These are phyloP conservation scores for Tympanuchus pallidicinctus DNA, from an alignment of 2,113 vertebrate genomes.

Conservation along the genomic window DNA sequence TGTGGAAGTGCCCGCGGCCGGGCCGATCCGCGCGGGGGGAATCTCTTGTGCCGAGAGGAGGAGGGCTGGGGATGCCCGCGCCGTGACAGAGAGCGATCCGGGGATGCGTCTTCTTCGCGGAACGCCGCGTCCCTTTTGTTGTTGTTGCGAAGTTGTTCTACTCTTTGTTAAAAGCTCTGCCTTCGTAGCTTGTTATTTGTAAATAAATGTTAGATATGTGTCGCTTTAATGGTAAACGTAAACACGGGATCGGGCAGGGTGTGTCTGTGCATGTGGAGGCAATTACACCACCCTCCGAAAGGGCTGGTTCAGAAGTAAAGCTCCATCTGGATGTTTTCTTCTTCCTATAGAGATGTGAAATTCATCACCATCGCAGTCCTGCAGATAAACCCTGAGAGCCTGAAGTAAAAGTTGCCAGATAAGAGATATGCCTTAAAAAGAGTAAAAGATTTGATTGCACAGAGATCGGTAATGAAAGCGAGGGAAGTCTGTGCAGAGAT, in stretches of 20 bases:
- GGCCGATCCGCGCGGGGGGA: neutral
- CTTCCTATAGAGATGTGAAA: conserved; percentile 12
- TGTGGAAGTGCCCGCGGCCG: neutral
- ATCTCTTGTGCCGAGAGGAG: neutral
- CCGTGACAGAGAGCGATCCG: neutral
- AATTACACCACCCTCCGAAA: conserved; percentile 23
- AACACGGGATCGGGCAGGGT: neutral
- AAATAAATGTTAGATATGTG: neutral
- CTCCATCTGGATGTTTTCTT: conserved; percentile 34
- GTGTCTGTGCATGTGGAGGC: conserved; percentile 33
- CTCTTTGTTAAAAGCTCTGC: neutral
- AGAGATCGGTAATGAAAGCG: conserved; percentile 36
- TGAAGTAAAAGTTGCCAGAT: conserved; percentile 28
- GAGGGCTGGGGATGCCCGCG: neutral
- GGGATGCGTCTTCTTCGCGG: accelerated
- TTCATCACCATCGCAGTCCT: conserved; percentile 1
- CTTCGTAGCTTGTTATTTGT: neutral
- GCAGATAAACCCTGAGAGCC: neutral
- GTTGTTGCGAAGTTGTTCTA: too few species aligned
- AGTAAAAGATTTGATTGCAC: neutral
- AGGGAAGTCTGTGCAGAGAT: conserved; percentile 34
- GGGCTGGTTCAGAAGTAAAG: conserved; percentile 17
- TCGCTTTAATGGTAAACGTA: neutral
- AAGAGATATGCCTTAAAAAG: conserved; percentile 1
- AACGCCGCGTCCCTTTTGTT: neutral